phyloP scores from a whole-genome alignment of 2,797 vertebrate genomes.

The Danionella dracula region DNA sequence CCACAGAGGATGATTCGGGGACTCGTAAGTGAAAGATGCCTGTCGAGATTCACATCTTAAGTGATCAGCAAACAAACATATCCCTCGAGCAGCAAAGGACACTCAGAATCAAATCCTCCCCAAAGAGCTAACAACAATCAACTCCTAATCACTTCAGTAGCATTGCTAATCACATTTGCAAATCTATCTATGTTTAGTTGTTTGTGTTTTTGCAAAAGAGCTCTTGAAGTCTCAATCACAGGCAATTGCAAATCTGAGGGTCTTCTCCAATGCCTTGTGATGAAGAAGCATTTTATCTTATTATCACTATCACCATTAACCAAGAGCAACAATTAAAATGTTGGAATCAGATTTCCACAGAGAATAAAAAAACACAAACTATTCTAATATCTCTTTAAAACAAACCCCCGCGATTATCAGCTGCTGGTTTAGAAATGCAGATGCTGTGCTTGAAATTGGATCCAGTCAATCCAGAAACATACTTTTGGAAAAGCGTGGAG shows the following conservation, averaged over 20 bases:
- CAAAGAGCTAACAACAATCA: constrained; percentile 28
- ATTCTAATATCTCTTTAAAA: constrained; percentile 21
- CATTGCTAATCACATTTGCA: constrained; percentile 35
- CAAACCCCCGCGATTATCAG: constrained; percentile 8
- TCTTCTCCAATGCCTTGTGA: neutral
- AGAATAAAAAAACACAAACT: constrained; percentile 6
- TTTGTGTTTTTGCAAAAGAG: constrained; percentile 9
- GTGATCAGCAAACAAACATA: neutral
- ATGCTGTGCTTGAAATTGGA: too few species aligned
- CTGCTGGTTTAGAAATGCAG: constrained; percentile 11
- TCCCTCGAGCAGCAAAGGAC: constrained; percentile 11
- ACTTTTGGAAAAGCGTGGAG: constrained; percentile 92
- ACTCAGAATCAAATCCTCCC: neutral
- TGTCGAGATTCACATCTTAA: constrained; percentile 37
- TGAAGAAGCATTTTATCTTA: neutral
- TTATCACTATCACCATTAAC: constrained; percentile 13
- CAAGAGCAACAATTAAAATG: constrained; percentile 12
- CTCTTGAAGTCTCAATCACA: constrained; percentile 1
- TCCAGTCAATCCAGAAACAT: constrained; percentile 47
- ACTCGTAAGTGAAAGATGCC: constrained; percentile 84
- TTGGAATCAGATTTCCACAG: constrained; percentile 11
- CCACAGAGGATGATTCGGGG: constrained; percentile 75
- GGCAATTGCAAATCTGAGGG: constrained; percentile 1
- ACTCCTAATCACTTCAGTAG: constrained; percentile 29
- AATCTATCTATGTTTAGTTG: constrained; percentile 24